These are phyloP conservation scores for Frankliniella fusca DNA, from an alignment of 2,888 invertebrate species.

Conservation along the genomic window DNA sequence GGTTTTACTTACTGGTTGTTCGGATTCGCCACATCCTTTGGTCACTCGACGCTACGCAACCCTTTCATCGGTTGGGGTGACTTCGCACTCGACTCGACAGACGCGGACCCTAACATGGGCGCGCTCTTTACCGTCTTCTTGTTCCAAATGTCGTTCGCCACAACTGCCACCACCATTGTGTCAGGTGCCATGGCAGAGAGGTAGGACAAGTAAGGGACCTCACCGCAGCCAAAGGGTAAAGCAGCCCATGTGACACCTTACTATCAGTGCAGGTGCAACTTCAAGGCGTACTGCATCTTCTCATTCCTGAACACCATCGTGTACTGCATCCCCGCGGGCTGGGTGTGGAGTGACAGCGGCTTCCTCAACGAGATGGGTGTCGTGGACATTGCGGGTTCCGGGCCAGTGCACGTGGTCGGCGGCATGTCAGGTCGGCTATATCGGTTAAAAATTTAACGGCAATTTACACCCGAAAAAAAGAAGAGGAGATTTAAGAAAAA, in stretches of 20 bases:
- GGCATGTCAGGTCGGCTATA: slow-evolving; percentile 50
- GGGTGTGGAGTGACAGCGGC: slow-evolving; percentile 88
- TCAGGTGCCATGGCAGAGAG: slow-evolving; percentile 94
- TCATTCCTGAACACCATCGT: slow-evolving; percentile 83
- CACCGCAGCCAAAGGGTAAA: background rate
- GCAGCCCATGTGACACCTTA: background rate
- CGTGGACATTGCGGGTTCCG: slow-evolving; percentile 89
- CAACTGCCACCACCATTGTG: slow-evolving; percentile 85
- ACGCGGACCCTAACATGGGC: slow-evolving; percentile 74
- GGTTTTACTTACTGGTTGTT: slow-evolving; percentile 93
- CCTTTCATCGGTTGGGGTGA: slow-evolving; percentile 79
- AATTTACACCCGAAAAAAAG: too few relatives aligned
- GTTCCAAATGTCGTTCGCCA: slow-evolving; percentile 86
- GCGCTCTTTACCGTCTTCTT: slow-evolving; percentile 81
- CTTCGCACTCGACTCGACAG: slow-evolving; percentile 72
- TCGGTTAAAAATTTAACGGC: too few relatives aligned
- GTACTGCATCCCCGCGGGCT: slow-evolving; percentile 89
- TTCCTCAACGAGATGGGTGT: slow-evolving; percentile 78
- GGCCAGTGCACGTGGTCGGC: slow-evolving; percentile 85
- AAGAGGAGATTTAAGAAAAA: too few relatives aligned
- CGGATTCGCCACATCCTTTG: slow-evolving; percentile 89
- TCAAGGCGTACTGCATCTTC: slow-evolving; percentile 86
- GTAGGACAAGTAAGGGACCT: slow-evolving; percentile 51
- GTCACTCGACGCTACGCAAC: slow-evolving; percentile 66
- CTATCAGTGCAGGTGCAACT: slow-evolving; percentile 66